Evolutionary conservation across 2,888 invertebrate species (phyloP), one percentile per base, ranked within the genome.

Genomic region (Girardia tigrina): DNA sequence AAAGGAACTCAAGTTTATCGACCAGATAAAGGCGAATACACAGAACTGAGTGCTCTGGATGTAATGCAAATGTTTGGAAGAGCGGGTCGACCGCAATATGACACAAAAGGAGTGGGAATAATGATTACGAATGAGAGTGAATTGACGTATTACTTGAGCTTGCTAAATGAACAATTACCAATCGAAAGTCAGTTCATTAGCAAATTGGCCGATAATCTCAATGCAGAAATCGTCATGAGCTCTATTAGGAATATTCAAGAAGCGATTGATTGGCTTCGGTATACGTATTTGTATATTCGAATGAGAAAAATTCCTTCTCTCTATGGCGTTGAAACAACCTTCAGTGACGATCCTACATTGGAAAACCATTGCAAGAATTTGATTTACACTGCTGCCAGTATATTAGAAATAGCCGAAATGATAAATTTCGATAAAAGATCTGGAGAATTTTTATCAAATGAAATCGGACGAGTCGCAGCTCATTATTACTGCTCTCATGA

Each of bases 1-100:
- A 97, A 98, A 84, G 97, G 97, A 27, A 98, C 98, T 12, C 94
- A 97, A 83, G 91, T 98, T 75, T 98, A 98, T 85, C 94, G 91
- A 82, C 94, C 98, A 0, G 97, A 98, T 85, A 94, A 94, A 83
- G 98, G 98, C 0, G 88, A 94, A 75, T 99, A 97, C 98, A 91
- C 92, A 0, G 97, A 99, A 85, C 86, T 98, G 73, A 92, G 97
- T 1, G 95, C 97, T 0, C 86, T 98, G 28, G 98, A 98, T 85
- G 95, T 98, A 20, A 87, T 98, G 77, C 71, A 88, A 85, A 98
- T 98, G 97, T 85, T 98, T 82, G 98, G 98, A 76, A 87, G 98
- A 80, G 98, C 97, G 72, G 98, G 98, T 77, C 88, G 98, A 26
- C 98, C 98, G 0, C 94, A 95, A 86, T 98, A 95, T 84, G 98